phyloP scores from a whole-genome alignment of 2,888 invertebrate genomes.

The Thera obeliscata region DNA sequence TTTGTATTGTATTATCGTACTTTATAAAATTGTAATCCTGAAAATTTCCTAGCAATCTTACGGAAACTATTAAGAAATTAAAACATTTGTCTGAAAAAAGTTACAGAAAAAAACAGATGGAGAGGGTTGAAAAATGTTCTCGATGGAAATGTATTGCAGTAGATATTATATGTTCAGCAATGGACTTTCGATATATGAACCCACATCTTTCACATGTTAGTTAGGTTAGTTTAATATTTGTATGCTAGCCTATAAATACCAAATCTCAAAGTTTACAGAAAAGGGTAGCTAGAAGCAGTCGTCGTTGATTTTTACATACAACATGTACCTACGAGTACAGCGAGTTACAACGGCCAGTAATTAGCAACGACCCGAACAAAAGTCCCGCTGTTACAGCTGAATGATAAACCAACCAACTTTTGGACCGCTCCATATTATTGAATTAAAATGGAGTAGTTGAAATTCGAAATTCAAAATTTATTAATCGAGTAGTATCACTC shows the following conservation, averaged over 20 bases:
- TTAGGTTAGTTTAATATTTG: too few relatives aligned
- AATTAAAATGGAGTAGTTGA: neutral
- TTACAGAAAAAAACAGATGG: neutral
- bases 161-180: too few relatives aligned
- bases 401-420: neutral
- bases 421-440: neutral
- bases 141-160: too few relatives aligned
- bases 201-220: too few relatives aligned
- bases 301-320: neutral
- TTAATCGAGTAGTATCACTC: neutral
- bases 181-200: too few relatives aligned
- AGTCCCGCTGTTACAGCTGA: slow-evolving; percentile 30
- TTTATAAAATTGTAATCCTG: neutral
- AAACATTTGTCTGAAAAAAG: slow-evolving; percentile 25
- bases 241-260: too few relatives aligned
- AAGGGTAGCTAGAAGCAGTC: neutral
- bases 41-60: slow-evolving; percentile 19
- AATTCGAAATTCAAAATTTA: neutral
- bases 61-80: slow-evolving; percentile 27
- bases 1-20: too few relatives aligned
- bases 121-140: slow-evolving; percentile 4
- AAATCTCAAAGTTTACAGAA: too few relatives aligned
- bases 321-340: neutral
- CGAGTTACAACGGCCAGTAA: slow-evolving; percentile 34
- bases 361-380: slow-evolving; percentile 51